Percentiles rank a stretch among this genome's conserved stretches.
Evolutionary conservation across 2,888 invertebrate genomes (phyloP).

Genomic region (Cheiracanthium punctorium): DNA sequence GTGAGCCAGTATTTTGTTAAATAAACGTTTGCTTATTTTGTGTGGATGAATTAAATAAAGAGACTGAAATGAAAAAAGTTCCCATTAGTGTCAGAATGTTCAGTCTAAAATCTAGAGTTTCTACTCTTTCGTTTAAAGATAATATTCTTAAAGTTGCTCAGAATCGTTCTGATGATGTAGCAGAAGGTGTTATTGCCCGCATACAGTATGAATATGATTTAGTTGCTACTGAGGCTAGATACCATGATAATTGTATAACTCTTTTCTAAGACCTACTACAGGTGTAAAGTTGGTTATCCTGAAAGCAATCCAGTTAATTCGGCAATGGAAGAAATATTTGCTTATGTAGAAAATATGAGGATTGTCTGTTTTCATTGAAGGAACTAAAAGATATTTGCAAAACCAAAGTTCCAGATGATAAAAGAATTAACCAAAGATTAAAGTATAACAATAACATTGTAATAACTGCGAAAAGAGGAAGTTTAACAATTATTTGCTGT

Average conservation of each 20-base stretch:
- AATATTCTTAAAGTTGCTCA: neutral
- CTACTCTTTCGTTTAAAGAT: neutral
- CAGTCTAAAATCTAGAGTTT: neutral
- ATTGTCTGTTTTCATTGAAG: neutral
- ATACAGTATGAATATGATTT: neutral
- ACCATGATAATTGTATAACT: neutral
- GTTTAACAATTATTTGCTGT: too few species aligned
- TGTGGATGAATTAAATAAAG: neutral
- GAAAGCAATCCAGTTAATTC: neutral
- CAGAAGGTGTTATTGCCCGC: neutral
- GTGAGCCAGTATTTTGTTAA: neutral
- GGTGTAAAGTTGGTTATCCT: neutral
- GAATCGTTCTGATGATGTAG: neutral
- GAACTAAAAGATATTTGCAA: constrained; percentile 1
- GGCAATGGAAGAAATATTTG: neutral
- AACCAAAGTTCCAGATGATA: too few species aligned
- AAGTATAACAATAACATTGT: too few species aligned
- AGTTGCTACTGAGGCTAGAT: neutral
- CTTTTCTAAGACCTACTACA: neutral
- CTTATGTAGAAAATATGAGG: neutral
- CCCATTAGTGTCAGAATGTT: neutral
- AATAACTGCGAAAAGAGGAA: too few species aligned
- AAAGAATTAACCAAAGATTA: too few species aligned
- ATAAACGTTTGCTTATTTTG: neutral
- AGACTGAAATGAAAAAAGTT: neutral